Evolutionary conservation across 2,888 invertebrate species (phyloP), one percentile per base, ranked within the genome.

Genomic region (Dendrolimus pini): DNA sequence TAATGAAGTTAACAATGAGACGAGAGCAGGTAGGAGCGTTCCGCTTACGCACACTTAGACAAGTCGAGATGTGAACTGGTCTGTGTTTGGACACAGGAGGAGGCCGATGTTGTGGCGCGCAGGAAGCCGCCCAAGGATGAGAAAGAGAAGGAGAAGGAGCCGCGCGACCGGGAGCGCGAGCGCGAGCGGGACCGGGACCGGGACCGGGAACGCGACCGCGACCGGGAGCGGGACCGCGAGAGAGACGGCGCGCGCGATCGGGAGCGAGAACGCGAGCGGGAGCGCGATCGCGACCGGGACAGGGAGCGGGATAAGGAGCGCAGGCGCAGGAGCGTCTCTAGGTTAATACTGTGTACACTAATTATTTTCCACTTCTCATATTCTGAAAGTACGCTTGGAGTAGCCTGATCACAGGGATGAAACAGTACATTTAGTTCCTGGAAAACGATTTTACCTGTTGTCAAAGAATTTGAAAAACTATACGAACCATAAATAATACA

Each of bases 21-120:
- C 30, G 30, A 47, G 47, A 47, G 47, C 47, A 47, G 12, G 8
- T 10, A 47, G 47, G 47, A 7, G 2, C 12, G 47, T 47, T 47
- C 9, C 12, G 47, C 47, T 47, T 12, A 47, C 47, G 47, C 47
- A 47, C 47, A 47, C 47, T 47, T 0, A 8, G 9, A 9, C 9
- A 9, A 53, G 53, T 53, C 58, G 56, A 55, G 54, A 59, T 55
- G 52, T 14, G n/a, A 57, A 55, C 52, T 55, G 12, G 54, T 42
- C 42, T 42, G 47, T 54, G 55, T 54, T 56, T 41, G 60, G 52
- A 42, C 55, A 83, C 94, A 95, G 92, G 94, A 95, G 78, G 94
- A 94, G 78, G 94, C 94, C 62, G 93, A 93, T 63, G 92, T 92
- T 68, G 85, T 91, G 69, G 85, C 87, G 73, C 82, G 89, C 3